Evolutionary conservation across 2,113 vertebrate genomes (phyloP).

Genomic region (Stigmatopora nigra): DNA sequence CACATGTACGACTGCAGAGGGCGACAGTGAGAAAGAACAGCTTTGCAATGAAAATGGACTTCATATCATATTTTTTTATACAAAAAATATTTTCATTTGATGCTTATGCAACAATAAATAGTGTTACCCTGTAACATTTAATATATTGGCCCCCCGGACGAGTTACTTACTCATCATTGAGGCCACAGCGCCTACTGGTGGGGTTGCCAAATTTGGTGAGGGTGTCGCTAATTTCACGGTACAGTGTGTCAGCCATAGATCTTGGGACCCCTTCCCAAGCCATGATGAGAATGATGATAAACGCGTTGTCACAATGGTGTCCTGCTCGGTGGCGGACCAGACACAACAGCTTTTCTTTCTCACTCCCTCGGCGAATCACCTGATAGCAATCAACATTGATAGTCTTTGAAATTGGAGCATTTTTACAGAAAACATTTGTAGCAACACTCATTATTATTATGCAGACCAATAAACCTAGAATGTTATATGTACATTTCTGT

Average conservation of each 20-base stretch:
- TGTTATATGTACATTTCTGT: neutral
- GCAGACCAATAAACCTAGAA: neutral
- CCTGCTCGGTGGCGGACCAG: slow-evolving; percentile 86
- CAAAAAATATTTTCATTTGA: too few species aligned
- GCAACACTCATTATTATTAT: neutral
- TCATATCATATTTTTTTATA: too few species aligned
- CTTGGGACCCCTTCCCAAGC: slow-evolving; percentile 93
- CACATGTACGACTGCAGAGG: slow-evolving; percentile 89
- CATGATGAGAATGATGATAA: slow-evolving; percentile 93
- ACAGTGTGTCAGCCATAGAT: slow-evolving; percentile 83
- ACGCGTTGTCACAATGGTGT: slow-evolving; percentile 87
- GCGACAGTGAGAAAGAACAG: slow-evolving; percentile 37
- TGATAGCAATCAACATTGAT: slow-evolving; percentile 44
- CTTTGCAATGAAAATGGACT: neutral
- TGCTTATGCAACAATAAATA: neutral
- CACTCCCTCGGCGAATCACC: slow-evolving; percentile 86
- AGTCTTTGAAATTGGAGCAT: neutral
- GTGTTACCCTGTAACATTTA: neutral
- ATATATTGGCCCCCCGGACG: neutral
- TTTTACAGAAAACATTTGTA: neutral
- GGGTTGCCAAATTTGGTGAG: slow-evolving; percentile 89
- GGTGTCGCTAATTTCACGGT: slow-evolving; percentile 82
- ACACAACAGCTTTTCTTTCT: slow-evolving; percentile 89
- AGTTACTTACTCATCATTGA: slow-evolving; percentile 89
- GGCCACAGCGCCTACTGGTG: slow-evolving; percentile 92